Conservation (phyloP, 2,888 invertebrate genomes). For the Rosalia funebris region DNA sequence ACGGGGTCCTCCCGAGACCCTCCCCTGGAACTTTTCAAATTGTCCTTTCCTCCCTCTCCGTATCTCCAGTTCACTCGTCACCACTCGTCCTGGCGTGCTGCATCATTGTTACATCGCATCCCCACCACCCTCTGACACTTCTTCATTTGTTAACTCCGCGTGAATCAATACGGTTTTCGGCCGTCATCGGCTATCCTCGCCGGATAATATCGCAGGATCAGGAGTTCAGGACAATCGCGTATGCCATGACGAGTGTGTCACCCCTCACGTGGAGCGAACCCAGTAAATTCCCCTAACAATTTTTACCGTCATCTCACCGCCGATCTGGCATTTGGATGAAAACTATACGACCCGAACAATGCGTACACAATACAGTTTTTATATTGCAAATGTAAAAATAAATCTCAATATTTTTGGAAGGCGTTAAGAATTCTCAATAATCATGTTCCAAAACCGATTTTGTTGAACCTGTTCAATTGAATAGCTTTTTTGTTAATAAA, state of each 20-base stretch:
- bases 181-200: conserved; percentile 51
- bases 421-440: too few relatives aligned
- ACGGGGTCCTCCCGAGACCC: conserved; percentile 25
- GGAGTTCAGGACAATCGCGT: conserved; percentile 55
- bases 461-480: too few relatives aligned
- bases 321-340: too few relatives aligned
- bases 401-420: too few relatives aligned
- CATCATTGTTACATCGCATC: conserved; percentile 52
- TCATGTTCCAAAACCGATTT: too few relatives aligned
- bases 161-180: conserved; percentile 61
- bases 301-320: too few relatives aligned
- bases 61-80: conserved; percentile 15
- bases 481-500: too few relatives aligned
- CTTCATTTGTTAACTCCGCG: conserved; percentile 61
- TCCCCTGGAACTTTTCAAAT: conserved; percentile 40
- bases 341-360: too few relatives aligned
- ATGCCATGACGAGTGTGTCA: conserved; percentile 55
- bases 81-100: conserved; percentile 29
- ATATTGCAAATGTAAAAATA: too few relatives aligned
- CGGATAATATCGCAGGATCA: conserved; percentile 55
- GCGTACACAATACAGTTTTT: too few relatives aligned
- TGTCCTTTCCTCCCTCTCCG: conserved; percentile 36
- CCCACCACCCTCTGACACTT: conserved; percentile 50
- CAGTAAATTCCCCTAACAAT: conserved; percentile 25
- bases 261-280: conserved; percentile 30